phyloP scores from a whole-genome alignment of 1,140 invertebrate species.

The Coelopa frigida region DNA sequence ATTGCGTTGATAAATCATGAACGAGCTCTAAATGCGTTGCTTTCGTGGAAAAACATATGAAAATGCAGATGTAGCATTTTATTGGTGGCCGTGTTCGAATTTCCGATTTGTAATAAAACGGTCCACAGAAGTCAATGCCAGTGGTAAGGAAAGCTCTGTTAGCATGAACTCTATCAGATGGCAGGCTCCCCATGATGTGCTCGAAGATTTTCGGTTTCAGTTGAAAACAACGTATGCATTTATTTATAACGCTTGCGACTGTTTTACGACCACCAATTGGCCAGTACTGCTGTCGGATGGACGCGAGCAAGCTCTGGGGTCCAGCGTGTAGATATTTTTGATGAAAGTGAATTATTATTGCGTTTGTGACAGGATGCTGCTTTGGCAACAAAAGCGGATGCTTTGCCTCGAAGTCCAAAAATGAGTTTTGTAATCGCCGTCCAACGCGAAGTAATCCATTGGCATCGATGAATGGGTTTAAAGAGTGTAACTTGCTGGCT shows the following conservation, averaged over 20 bases:
- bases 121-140: conserved; percentile 11
- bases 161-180: background rate
- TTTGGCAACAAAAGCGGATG: conserved; percentile 14
- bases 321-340: conserved; percentile 10
- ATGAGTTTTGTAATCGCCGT: conserved; percentile 20
- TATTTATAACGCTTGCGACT: conserved; percentile 2
- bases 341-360: conserved; percentile 9
- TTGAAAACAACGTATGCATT: conserved; percentile 10
- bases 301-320: background rate
- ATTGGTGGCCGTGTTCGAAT: conserved; percentile 2
- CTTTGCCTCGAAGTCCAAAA: conserved; percentile 11
- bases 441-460: conserved; percentile 23
- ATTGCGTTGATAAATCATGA: too few species aligned
- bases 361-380: background rate
- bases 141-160: background rate
- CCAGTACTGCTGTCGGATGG: conserved; percentile 9
- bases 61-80: conserved; percentile 13
- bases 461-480: conserved; percentile 19
- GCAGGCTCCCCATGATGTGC: conserved; percentile 7
- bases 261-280: conserved; percentile 9
- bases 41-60: conserved; percentile 12
- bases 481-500: conserved; percentile 9
- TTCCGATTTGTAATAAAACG: conserved; percentile 12
- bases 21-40: conserved; percentile 6
- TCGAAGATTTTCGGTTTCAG: conserved; percentile 1